Base-by-base conservation (phyloP, 1,140 invertebrate species). In the Pseudomyrmex gracilis region DNA sequence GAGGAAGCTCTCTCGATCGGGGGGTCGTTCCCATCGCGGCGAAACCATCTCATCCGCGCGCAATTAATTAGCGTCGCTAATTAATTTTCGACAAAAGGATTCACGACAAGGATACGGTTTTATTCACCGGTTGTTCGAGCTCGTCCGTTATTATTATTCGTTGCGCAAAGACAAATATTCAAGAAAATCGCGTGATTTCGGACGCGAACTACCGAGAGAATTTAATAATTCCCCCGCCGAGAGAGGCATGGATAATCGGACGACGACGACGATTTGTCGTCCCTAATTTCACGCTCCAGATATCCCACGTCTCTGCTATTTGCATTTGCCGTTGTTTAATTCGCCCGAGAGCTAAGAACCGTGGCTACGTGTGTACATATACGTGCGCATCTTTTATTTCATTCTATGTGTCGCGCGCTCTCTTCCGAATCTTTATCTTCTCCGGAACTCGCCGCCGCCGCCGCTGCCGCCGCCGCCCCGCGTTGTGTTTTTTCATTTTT, bases 231-330 rank as follows among this genome's bases (percentile, higher is more conserved):
- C 12, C 20, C 8, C 17, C 15, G 15, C 2, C 47, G 12, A n/a
- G 58, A 34, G 73, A 24, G 24, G 74, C 74, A 34, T 17, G 15
- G 22, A 53, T 77, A 78, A 68, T 53, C 34, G 5, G 66, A 70
- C 43, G 66, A 43, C 45, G 66, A 70, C 43, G 66, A 43, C 45
- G 66, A 80, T 80, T 80, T 80, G 66, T 80, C 76, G 43, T 34
- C 76, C 71, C 68, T 22, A 22, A 53, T 80, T 80, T 80, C 76
- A 70, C 66, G 76, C 76, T 80, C 76, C 76, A 80, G 53, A 80
- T 80, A 80, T 45, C 74, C 2, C 74, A 7, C 64, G 34, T 34
- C 34, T 34, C 4, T 15, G 66, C 66, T 80, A 58, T 70, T 70
- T 67, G 76, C 43, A 49, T 80, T 80, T 58, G 66, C 53, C 60